A percentile compares a stretch with the other conserved stretches of the same genome.
Conservation (phyloP, 2,797 vertebrate species). For the Brachyalestes nurse region DNA sequence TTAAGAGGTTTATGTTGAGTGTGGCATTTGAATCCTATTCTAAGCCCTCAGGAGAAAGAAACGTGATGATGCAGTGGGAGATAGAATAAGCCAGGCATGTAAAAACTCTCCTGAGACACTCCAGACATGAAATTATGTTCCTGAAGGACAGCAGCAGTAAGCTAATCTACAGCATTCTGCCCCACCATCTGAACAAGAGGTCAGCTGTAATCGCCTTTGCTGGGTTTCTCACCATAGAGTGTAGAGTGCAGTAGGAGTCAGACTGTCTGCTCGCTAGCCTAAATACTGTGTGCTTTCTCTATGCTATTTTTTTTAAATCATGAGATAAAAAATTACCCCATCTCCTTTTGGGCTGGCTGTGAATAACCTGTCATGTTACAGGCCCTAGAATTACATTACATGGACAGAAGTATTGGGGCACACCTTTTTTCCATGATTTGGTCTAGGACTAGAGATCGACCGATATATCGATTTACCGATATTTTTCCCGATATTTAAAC, state of each 20-base stretch:
- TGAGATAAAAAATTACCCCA: neutral
- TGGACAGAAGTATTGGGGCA: too few species aligned
- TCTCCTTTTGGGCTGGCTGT: neutral
- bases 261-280: conserved; percentile 8
- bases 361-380: neutral
- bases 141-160: neutral
- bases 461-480: too few species aligned
- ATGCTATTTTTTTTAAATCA: conserved; percentile 12
- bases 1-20: too few species aligned
- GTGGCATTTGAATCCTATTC: too few species aligned
- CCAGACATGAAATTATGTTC: neutral
- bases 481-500: too few species aligned
- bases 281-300: conserved; percentile 30
- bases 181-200: conserved; percentile 39
- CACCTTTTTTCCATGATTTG: too few species aligned
- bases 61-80: too few species aligned
- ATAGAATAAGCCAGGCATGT: neutral
- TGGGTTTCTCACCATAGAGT: conserved; percentile 37
- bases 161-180: conserved; percentile 7
- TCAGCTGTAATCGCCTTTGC: conserved; percentile 44
- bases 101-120: neutral
- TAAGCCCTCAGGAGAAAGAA: too few species aligned
- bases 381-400: neutral
- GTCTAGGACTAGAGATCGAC: too few species aligned
- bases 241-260: conserved; percentile 21